A percentile compares a stretch with the other conserved stretches of the same genome.
phyloP scores from a whole-genome alignment of 2,888 invertebrate genomes.

The Trichopria drosophilae region DNA sequence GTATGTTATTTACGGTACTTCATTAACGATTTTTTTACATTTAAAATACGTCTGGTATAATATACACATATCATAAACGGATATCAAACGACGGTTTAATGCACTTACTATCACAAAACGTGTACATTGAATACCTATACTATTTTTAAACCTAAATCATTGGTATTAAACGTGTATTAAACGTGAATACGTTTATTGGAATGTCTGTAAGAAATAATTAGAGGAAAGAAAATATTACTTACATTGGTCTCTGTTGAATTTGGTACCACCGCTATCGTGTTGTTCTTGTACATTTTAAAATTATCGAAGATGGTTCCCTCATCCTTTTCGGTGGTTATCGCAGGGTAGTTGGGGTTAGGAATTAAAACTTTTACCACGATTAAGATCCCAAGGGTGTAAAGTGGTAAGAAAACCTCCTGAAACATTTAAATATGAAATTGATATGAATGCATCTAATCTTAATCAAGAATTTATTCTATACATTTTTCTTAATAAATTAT shows the following conservation, averaged over 20 bases:
- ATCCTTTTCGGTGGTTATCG: conserved; percentile 67
- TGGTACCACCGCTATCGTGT: conserved; percentile 72
- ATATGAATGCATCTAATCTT: not conserved
- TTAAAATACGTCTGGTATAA: no score
- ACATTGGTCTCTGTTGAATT: conserved; percentile 64
- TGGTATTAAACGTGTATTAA: no score
- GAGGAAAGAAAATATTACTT: conserved; percentile 33
- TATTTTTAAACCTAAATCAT: no score
- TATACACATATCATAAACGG: no score
- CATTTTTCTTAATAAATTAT: not conserved
- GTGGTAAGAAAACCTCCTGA: conserved; percentile 77
- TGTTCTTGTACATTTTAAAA: conserved; percentile 63
- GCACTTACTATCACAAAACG: no score
- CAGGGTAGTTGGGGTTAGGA: conserved; percentile 77
- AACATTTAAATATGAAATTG: conserved; percentile 38
- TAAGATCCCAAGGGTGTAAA: conserved; percentile 75
- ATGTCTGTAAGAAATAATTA: no score
- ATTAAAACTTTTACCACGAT: conserved; percentile 74
- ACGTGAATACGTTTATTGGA: no score
- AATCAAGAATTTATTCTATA: not conserved
- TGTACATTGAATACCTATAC: no score
- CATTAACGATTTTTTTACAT: no score
- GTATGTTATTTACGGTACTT: no score
- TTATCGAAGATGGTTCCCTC: conserved; percentile 62
- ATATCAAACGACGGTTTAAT: no score